Evolutionary conservation across 2,113 vertebrate genomes (phyloP), one percentile per base, ranked within the genome.

Genomic region (Mesoclemmys tuberculata): DNA sequence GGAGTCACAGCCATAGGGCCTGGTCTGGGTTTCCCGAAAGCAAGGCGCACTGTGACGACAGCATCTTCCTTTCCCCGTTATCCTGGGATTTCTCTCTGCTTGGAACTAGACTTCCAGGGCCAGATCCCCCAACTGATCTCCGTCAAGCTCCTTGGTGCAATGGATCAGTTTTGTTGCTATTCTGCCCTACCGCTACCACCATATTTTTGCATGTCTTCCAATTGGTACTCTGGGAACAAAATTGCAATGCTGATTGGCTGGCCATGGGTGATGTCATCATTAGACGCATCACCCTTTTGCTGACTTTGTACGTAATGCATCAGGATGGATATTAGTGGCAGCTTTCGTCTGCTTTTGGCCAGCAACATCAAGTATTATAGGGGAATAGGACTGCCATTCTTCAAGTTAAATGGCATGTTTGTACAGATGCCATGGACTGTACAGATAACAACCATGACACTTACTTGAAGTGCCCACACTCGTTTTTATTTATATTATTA

Each of bases 11-110:
- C 22, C 51, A 9, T 24, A 44, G 52, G 71, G 0, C 48, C 41
- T 19, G 0, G 0, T 2, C 0, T 0, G 27, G 77, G 61, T 31
- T 71, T 78, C 22, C 10, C 82, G 2, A 71, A 82, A 5, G 5
- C 1, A 2, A 49, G 48, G 5, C 52, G 48, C 6, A 41, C 41
- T 11, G 84, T 38, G 10, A 4, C 27, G 0, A 1, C 0, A 2
- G 19, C 51, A 49, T 9, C 94, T 52, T 55, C 22, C 75, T 71
- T 22, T 64, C 24, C 0, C 58, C 78, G 82, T 46, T 61, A 19
- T 35, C 35, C 61, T 35, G 29, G 64, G 29, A 1, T 55, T 49
- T 49, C 71, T 1, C n/a, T 38, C 27, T 68, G 24, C 81, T 91
- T 79, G 77, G 68, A 49, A 6, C 38, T 1, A 35, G 21, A 31